phyloP scores from a whole-genome alignment of 2,797 vertebrate genomes.

The Siniperca scherzeri region DNA sequence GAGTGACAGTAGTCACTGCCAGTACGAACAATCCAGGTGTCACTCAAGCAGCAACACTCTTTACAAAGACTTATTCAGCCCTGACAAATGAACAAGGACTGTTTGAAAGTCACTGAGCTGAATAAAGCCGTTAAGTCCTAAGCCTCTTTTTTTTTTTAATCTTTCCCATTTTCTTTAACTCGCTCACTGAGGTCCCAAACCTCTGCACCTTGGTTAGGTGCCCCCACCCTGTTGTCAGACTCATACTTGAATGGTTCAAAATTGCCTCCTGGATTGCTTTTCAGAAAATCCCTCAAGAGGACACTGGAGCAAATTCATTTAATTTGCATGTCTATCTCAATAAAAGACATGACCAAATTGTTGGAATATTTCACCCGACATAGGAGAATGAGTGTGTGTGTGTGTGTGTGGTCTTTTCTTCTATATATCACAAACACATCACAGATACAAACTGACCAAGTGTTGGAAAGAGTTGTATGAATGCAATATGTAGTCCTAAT shows the following conservation, averaged over 20 bases:
- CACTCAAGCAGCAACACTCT: conserved; percentile 72
- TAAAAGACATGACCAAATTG: conserved; percentile 55
- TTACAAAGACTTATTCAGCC: conserved; percentile 70
- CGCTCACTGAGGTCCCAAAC: conserved; percentile 51
- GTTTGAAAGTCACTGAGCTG: conserved; percentile 76
- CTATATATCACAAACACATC: conserved; percentile 8
- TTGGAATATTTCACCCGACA: conserved; percentile 52
- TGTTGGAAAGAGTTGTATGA: conserved; percentile 22
- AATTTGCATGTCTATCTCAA: conserved; percentile 81
- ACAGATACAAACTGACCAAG: conserved; percentile 26
- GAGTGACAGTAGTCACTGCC: conserved; percentile 68
- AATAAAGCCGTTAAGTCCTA: conserved; percentile 75
- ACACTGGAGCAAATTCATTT: conserved; percentile 69
- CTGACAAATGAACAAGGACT: conserved; percentile 78
- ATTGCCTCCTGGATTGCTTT: conserved; percentile 84
- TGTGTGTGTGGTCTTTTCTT: conserved; percentile 3
- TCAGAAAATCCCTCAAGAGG: conserved; percentile 83
- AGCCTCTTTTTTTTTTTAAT: conserved; percentile 68
- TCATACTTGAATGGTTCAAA: conserved; percentile 84
- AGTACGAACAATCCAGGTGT: conserved; percentile 72
- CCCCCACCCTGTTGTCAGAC: conserved; percentile 52
- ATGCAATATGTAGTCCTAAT: conserved; percentile 29
- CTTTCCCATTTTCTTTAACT: conserved; percentile 69
- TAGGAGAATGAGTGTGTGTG: conserved; percentile 9
- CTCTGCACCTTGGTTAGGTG: conserved; percentile 65